phyloP scores from a whole-genome alignment of 2,888 invertebrate genomes.

The Ophonus ardosiacus region DNA sequence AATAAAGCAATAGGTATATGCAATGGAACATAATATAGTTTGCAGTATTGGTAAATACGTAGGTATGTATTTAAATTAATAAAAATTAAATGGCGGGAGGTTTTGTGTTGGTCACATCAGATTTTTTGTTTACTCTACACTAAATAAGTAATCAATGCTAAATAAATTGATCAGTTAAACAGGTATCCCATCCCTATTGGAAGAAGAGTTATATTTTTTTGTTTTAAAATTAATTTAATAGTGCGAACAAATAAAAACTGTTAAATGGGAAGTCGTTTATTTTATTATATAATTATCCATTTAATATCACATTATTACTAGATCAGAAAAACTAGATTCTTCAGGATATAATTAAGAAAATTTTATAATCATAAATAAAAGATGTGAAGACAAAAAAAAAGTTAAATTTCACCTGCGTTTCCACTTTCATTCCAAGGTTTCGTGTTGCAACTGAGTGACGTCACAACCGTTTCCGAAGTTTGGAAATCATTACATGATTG shows the following conservation, averaged over 20 bases:
- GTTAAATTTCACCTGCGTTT: conserved; percentile 36
- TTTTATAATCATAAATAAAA: neutral
- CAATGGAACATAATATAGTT: too few species aligned
- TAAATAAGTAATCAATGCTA: too few species aligned
- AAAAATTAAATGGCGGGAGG: too few species aligned
- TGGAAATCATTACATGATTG: conserved; percentile 23
- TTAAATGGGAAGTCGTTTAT: conserved; percentile 20
- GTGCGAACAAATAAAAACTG: too few species aligned
- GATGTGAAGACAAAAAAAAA: conserved; percentile 18
- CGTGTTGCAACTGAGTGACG: conserved; percentile 31
- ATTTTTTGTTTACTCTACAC: too few species aligned
- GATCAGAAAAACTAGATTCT: conserved; percentile 3
- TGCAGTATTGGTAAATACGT: too few species aligned
- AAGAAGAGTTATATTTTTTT: too few species aligned
- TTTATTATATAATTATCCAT: conserved; percentile 36
- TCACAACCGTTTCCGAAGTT: conserved; percentile 40
- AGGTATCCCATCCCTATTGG: neutral
- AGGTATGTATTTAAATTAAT: too few species aligned
- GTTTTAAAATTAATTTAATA: too few species aligned
- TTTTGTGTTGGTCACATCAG: too few species aligned
- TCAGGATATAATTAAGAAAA: neutral
- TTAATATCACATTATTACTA: neutral
- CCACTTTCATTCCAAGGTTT: conserved; percentile 44
- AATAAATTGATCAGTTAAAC: too few species aligned
- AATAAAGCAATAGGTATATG: too few species aligned